Conservation (phyloP, 2,888 invertebrate species). For the Cryptus armator region DNA sequence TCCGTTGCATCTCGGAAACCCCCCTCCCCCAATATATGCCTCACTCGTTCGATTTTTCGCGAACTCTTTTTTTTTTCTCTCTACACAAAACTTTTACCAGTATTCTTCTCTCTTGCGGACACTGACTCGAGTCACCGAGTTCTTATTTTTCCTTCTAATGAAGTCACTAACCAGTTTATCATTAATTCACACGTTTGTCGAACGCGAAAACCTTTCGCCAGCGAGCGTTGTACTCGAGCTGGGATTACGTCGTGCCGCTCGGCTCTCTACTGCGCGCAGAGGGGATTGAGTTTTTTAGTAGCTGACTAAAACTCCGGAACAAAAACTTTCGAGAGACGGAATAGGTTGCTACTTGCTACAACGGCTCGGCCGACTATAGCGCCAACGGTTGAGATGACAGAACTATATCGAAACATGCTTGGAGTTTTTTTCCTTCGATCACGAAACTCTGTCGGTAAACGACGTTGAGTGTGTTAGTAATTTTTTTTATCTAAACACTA, state of each 20-base stretch:
- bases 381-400: too few relatives aligned
- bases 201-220: neutral
- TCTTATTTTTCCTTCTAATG: neutral
- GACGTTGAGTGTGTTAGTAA: too few relatives aligned
- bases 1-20: conserved; percentile 56
- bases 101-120: conserved; percentile 5
- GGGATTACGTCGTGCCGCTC: conserved; percentile 1
- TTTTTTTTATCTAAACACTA: too few relatives aligned
- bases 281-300: too few relatives aligned
- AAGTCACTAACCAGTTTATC: conserved; percentile 54
- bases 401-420: too few relatives aligned
- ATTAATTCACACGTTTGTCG: conserved; percentile 49
- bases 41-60: neutral
- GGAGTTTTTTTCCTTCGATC: too few relatives aligned
- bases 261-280: neutral
- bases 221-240: neutral
- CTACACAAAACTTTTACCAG: neutral
- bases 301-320: too few relatives aligned
- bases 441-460: too few relatives aligned
- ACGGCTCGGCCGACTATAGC: too few relatives aligned
- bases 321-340: too few relatives aligned
- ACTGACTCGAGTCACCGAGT: neutral
- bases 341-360: too few relatives aligned
- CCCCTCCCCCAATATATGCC: neutral
- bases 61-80: conserved; percentile 7